Evolutionary conservation across 2,888 invertebrate genomes (phyloP), one percentile per base, ranked within the genome.

Genomic region (Lobophora halterata): DNA sequence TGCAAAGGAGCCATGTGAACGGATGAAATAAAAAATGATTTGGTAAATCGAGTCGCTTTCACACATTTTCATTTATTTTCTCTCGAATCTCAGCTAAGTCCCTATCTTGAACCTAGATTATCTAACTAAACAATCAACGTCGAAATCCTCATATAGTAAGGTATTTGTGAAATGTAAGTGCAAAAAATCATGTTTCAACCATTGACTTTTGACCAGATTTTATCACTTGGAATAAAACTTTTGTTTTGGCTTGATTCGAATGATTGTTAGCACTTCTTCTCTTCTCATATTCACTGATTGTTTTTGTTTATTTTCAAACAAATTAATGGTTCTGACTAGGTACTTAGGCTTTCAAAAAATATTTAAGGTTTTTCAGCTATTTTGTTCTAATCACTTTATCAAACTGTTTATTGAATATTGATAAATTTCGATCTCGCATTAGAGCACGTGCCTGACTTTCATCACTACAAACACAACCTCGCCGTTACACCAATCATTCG

Each of bases 401-500:
- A 11, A 31, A 30, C 9, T 34, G n/a, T n/a, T n/a, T n/a, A n/a
- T n/a, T n/a, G n/a, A 26, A 16, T 12, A 20, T 30, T 19, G 4
- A n/a, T 29, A 16, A 14, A 5, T 36, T 24, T 27, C 3, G 21
- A 29, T 26, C 17, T n/a, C 13, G 32, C 17, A 27, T 38, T 25
- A 8, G 9, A 26, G n/a, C 41, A 42, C 43, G 35, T 16, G 25
- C 32, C 27, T 35, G 26, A 42, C 43, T 44, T 32, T n/a, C n/a
- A 17, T 46, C 46, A 49, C 46, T 45, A 38, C 32, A 24, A 44
- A 40, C 50, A 49, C 49, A 49, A 49, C 23, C 50, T 53, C 39
- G 42, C 26, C 38, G 36, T 39, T 46, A 46, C 51, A 58, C 55
- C 46, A 39, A 37, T 47, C 53, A 53, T 56, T 42, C 38, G 34